Conservation (phyloP, 2,888 invertebrate species). For the Cheiracanthium punctorium region DNA sequence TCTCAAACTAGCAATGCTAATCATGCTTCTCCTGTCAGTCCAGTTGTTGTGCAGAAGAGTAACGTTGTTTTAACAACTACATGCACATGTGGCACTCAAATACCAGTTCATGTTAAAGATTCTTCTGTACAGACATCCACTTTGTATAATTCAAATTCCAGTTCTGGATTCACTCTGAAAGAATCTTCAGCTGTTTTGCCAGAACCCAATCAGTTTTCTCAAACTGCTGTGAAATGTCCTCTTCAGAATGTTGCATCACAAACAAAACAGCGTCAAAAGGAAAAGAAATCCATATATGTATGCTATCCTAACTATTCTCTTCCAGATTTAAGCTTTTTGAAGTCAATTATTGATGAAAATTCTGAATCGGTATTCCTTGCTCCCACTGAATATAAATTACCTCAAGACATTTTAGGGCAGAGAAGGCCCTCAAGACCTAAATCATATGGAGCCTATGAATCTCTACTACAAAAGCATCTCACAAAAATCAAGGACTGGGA, state of each 20-base stretch:
- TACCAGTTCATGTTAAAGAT: slow-evolving; percentile 73
- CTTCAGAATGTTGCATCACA: slow-evolving; percentile 35
- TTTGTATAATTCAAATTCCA: slow-evolving; percentile 33
- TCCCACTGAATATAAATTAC: slow-evolving; percentile 70
- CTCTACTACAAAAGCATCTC: slow-evolving; percentile 86
- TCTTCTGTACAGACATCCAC: slow-evolving; percentile 73
- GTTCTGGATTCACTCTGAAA: slow-evolving; percentile 61
- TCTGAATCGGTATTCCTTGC: slow-evolving; percentile 69
- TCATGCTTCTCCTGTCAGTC: slow-evolving; percentile 28
- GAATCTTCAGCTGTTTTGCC: slow-evolving; percentile 48
- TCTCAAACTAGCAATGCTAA: slow-evolving; percentile 19
- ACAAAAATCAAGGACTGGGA: slow-evolving; percentile 95
- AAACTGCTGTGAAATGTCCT: slow-evolving; percentile 32
- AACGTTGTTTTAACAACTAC: slow-evolving; percentile 70
- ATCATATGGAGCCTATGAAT: slow-evolving; percentile 88
- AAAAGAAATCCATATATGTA: slow-evolving; percentile 84
- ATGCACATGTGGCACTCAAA: slow-evolving; percentile 72
- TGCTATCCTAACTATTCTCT: slow-evolving; percentile 93
- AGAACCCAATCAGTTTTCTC: slow-evolving; percentile 46
- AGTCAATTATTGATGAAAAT: slow-evolving; percentile 75
- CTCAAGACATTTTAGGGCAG: slow-evolving; percentile 53
- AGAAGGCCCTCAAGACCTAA: slow-evolving; percentile 79
- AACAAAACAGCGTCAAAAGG: slow-evolving; percentile 30
- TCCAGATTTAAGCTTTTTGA: slow-evolving; percentile 89
- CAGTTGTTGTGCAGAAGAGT: slow-evolving; percentile 30